Evolutionary conservation across 2,797 vertebrate genomes (phyloP).

Genomic region (Eleutherodactylus coqui): DNA sequence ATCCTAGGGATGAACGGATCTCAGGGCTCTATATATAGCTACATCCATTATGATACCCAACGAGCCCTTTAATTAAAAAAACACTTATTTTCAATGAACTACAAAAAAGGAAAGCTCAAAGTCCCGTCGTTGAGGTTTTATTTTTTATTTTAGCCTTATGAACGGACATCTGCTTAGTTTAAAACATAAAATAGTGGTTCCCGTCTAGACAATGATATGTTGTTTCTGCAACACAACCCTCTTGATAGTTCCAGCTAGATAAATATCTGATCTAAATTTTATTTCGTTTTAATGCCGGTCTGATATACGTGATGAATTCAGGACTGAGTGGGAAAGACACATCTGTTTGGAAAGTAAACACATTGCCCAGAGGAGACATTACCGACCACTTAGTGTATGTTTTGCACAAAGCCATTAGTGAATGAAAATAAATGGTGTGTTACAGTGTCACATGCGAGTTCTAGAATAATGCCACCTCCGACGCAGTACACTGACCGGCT

Average conservation of each 20-base stretch:
- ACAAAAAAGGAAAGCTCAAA: no score
- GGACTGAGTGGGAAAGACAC: not conserved
- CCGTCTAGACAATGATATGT: no score
- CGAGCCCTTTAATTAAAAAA: no score
- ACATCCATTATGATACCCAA: no score
- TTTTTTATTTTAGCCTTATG: not conserved
- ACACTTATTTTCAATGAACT: not conserved
- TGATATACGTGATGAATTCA: not conserved
- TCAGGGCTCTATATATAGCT: no score
- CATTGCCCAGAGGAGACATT: slow-evolving; percentile 40
- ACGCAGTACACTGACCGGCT: not conserved
- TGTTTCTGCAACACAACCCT: not conserved
- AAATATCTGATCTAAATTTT: slow-evolving; percentile 3
- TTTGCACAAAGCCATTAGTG: slow-evolving; percentile 39
- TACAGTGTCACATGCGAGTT: not conserved
- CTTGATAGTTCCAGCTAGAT: not conserved
- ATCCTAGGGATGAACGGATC: no score
- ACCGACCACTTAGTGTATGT: slow-evolving; percentile 10
- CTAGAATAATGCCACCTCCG: not conserved
- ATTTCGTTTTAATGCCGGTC: not conserved
- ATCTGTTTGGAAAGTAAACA: slow-evolving; percentile 35
- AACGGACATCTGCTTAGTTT: not conserved
- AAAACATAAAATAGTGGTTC: not conserved
- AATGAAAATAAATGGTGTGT: slow-evolving; percentile 35
- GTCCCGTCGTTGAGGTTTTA: no score